These are phyloP conservation scores for Sinella curviseta DNA, from an alignment of 1,140 invertebrate genomes.

Conservation along the genomic window DNA sequence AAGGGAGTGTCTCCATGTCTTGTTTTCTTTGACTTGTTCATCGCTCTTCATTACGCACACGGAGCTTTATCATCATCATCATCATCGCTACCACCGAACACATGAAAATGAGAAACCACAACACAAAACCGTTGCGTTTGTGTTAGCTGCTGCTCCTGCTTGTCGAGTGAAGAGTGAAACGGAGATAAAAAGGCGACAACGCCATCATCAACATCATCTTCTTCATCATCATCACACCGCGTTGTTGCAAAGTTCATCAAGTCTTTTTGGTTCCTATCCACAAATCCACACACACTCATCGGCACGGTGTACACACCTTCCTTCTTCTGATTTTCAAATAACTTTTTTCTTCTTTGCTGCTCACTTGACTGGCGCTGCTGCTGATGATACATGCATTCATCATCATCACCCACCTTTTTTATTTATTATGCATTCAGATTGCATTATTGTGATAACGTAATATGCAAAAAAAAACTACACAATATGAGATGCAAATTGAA, in stretches of 20 bases:
- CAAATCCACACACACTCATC: no score
- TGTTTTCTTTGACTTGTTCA: not conserved
- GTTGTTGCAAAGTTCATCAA: no score
- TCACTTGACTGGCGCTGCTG: no score
- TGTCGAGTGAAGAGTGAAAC: not conserved
- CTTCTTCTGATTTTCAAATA: no score
- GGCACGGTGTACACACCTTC: not conserved
- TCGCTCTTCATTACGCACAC: no score
- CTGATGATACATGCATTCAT: no score
- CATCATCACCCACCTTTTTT: no score
- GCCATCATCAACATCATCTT: not conserved
- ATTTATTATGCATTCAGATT: not conserved
- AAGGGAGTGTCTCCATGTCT: not conserved
- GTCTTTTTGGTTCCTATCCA: no score
- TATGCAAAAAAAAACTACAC: no score
- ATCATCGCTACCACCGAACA: not conserved
- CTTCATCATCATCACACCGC: not conserved
- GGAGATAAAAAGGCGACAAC: not conserved
- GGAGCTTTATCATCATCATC: not conserved
- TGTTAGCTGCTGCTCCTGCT: not conserved
- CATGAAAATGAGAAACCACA: no score
- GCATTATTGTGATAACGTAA: not conserved
- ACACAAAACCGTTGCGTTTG: not conserved
- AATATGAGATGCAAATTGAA: not conserved
- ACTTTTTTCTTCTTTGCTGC: no score